Conservation (phyloP, 2,888 invertebrate species). For the Acronicta leporina region DNA sequence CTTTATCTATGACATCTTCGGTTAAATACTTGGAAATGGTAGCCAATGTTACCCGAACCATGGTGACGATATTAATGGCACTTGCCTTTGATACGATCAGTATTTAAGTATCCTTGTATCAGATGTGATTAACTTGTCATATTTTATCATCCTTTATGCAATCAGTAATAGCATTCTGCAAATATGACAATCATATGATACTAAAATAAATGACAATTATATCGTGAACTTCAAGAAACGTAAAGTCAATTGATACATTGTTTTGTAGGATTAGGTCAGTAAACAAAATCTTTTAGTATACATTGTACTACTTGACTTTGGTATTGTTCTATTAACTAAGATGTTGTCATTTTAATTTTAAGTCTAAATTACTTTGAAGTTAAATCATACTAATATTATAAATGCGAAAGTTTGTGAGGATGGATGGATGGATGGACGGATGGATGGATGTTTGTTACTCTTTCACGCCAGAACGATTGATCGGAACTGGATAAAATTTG, state of each 20-base stretch:
- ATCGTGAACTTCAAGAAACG: conserved; percentile 32
- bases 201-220: conserved; percentile 37
- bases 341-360: too few species aligned
- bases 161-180: conserved; percentile 18
- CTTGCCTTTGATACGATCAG: conserved; percentile 5
- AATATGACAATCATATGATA: conserved; percentile 13
- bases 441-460: too few species aligned
- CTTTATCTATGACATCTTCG: conserved; percentile 62
- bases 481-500: too few species aligned
- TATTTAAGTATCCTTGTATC: conserved; percentile 46
- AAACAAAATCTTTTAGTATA: not conserved
- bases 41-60: conserved; percentile 61
- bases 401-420: too few species aligned
- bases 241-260: conserved; percentile 27
- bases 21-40: conserved; percentile 67
- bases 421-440: too few species aligned
- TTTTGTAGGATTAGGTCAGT: not conserved
- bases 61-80: conserved; percentile 43
- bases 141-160: conserved; percentile 35
- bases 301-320: not conserved
- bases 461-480: too few species aligned
- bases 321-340: too few species aligned
- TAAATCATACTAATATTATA: too few species aligned
- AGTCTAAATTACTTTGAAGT: too few species aligned
- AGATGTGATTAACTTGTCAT: conserved; percentile 43